Evolutionary conservation across 92 coral and sea anemone species (phyloP).

Genomic region (Porites rus): DNA sequence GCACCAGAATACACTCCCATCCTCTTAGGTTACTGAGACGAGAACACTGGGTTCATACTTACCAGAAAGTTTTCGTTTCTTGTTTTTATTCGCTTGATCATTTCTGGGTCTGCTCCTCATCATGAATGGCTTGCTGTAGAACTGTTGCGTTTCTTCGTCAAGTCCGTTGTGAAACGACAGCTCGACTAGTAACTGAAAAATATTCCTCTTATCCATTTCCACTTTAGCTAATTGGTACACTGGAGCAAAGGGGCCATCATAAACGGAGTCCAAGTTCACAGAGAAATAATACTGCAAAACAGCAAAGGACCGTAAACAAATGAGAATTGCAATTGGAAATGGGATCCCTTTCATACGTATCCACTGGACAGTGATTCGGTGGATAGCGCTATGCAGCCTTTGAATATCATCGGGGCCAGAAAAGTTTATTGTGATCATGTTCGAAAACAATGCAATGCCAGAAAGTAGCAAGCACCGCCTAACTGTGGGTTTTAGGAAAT

Average conservation of each 20-base stretch:
- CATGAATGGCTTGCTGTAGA: conserved; percentile 71
- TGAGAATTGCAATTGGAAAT: background rate
- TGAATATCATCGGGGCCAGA: no score
- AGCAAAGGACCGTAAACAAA: background rate
- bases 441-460: no score
- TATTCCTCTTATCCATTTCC: conserved; percentile 71
- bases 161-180: conserved; percentile 70
- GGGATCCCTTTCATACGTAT: no score
- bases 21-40: no score
- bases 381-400: no score
- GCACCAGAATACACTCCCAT: no score
- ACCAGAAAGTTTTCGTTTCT: conserved; percentile 35
- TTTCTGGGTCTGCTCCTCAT: conserved; percentile 70
- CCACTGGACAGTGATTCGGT: no score
- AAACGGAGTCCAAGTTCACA: conserved; percentile 86
- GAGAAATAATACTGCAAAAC: conserved; percentile 79
- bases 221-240: conserved; percentile 81
- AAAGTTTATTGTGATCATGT: no score
- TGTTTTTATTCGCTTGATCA: background rate
- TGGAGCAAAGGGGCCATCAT: conserved; percentile 77
- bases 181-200: conserved; percentile 70
- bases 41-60: background rate
- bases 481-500: no score
- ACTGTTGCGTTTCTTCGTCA: conserved; percentile 65
- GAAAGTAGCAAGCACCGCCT: no score